These are phyloP conservation scores for Octopus sinensis DNA, from an alignment of 1,140 invertebrate genomes.

Conservation along the genomic window DNA sequence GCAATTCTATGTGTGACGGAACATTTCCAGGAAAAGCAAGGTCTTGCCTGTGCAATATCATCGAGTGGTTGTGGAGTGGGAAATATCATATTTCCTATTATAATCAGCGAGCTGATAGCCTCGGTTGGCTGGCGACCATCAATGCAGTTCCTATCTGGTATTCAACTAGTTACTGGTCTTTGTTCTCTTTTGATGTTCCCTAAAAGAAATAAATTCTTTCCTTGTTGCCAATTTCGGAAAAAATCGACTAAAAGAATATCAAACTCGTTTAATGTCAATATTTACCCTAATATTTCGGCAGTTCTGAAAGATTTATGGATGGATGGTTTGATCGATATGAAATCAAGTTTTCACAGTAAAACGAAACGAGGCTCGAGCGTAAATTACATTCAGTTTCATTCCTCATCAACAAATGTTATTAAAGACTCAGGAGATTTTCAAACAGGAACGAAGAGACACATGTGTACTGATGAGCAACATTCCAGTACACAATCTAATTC, in stretches of 20 bases:
- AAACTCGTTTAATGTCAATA: background rate
- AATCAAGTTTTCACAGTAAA: background rate
- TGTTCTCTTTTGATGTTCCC: background rate
- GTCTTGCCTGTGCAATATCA: background rate
- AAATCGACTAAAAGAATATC: background rate
- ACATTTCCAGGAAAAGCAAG: background rate
- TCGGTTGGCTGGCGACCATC: background rate
- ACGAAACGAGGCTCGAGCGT: background rate
- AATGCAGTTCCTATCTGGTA: background rate
- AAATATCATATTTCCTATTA: background rate
- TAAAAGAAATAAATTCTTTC: background rate
- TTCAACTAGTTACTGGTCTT: background rate
- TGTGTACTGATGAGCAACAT: too few species aligned
- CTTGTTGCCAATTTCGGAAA: background rate
- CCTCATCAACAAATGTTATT: too few species aligned
- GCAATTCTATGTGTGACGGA: background rate
- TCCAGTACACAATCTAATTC: background rate
- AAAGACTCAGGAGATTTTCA: too few species aligned
- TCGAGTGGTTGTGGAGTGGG: background rate
- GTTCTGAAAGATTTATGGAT: background rate
- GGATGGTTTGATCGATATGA: background rate
- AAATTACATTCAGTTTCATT: background rate
- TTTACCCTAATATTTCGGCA: background rate
- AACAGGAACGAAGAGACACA: too few species aligned
- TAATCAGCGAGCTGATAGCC: background rate